Conservation (phyloP, 2,888 invertebrate genomes). For the Odontocolon sp. region DNA sequence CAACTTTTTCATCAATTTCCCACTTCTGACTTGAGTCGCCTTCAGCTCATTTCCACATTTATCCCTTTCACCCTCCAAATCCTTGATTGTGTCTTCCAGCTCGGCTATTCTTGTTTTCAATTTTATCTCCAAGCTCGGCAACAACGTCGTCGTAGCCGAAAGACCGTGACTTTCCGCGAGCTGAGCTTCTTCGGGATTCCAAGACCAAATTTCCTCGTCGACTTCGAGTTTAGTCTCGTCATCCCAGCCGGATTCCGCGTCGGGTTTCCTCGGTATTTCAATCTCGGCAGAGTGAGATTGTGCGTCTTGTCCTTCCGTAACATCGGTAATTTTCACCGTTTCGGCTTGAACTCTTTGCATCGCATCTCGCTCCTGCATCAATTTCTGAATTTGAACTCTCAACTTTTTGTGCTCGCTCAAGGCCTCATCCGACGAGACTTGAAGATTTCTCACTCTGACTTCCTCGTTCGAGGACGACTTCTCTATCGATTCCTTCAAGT, state of each 20-base stretch:
- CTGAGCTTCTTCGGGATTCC: constrained; percentile 83
- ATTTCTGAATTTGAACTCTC: constrained; percentile 3
- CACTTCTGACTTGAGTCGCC: constrained; percentile 86
- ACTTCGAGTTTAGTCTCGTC: constrained; percentile 74
- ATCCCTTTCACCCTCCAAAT: constrained; percentile 84
- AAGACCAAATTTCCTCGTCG: constrained; percentile 85
- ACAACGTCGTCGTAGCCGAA: constrained; percentile 50
- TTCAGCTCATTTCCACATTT: constrained; percentile 85
- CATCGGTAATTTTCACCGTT: neutral
- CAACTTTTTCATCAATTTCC: constrained; percentile 91
- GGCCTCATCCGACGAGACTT: constrained; percentile 61
- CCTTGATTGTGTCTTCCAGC: constrained; percentile 84
- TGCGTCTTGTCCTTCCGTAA: neutral
- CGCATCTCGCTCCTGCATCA: neutral
- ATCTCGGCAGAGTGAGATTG: neutral
- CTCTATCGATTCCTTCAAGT: constrained; percentile 58
- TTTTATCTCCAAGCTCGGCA: constrained; percentile 69
- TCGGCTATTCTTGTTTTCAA: constrained; percentile 82
- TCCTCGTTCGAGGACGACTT: constrained; percentile 34
- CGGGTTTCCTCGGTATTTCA: constrained; percentile 79
- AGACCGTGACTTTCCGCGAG: constrained; percentile 80
- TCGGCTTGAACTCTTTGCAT: constrained; percentile 16
- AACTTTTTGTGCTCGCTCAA: constrained; percentile 59
- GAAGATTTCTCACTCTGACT: constrained; percentile 57
- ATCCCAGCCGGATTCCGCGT: constrained; percentile 82